Percentiles rank a stretch among this genome's conserved stretches.
Evolutionary conservation across 1,140 invertebrate species (phyloP).

Genomic region (Lethrus apterus): DNA sequence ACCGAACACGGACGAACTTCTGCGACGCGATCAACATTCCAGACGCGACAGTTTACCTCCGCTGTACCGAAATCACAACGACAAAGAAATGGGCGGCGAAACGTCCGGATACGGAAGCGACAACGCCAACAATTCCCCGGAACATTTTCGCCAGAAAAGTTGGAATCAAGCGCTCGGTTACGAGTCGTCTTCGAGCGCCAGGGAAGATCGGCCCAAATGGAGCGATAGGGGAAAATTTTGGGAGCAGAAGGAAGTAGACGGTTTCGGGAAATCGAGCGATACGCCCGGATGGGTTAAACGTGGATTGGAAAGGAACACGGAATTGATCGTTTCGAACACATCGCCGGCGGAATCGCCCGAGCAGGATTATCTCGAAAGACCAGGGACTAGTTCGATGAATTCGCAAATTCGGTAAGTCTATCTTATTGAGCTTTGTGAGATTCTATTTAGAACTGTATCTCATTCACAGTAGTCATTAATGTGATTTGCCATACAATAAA

Average conservation of each 20-base stretch:
- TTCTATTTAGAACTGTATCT: too few species aligned
- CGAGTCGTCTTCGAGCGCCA: slow-evolving; percentile 40
- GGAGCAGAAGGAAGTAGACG: slow-evolving; percentile 49
- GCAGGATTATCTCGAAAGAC: slow-evolving; percentile 30
- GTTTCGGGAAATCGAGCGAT: slow-evolving; percentile 31
- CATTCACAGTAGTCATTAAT: background rate
- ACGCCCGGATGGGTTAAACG: slow-evolving; percentile 58
- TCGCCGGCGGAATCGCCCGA: slow-evolving; percentile 39
- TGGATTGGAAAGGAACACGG: slow-evolving; percentile 44
- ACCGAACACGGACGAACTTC: slow-evolving; percentile 16
- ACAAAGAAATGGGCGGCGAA: slow-evolving; percentile 52
- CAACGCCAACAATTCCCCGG: slow-evolving; percentile 45
- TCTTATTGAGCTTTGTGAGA: slow-evolving; percentile 3
- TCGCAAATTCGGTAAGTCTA: slow-evolving; percentile 28
- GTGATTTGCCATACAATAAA: background rate
- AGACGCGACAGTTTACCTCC: slow-evolving; percentile 31
- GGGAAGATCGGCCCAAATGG: slow-evolving; percentile 60
- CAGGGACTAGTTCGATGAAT: slow-evolving; percentile 31
- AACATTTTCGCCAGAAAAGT: slow-evolving; percentile 20
- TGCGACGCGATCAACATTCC: slow-evolving; percentile 16
- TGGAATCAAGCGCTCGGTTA: slow-evolving; percentile 29
- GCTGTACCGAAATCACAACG: slow-evolving; percentile 33
- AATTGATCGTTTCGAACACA: slow-evolving; percentile 33
- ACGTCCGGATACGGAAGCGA: slow-evolving; percentile 68
- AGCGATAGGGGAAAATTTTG: slow-evolving; percentile 59